Conservation (phyloP, 2,797 vertebrate species). For the Xenentodon cancila region DNA sequence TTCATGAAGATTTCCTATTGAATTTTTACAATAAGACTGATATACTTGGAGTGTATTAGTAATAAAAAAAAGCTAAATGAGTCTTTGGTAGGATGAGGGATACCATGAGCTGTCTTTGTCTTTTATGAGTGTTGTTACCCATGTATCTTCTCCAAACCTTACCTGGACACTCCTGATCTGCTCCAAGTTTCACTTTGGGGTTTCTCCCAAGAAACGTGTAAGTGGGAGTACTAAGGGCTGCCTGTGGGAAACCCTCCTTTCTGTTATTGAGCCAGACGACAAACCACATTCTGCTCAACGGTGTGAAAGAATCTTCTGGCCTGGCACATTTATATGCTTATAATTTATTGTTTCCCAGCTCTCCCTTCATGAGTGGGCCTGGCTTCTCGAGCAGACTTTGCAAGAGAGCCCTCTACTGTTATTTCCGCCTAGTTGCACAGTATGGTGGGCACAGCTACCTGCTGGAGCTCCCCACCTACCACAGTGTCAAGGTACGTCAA, state of each 20-base stretch:
- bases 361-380: conserved; percentile 77
- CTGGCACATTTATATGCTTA: neutral
- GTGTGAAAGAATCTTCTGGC: conserved; percentile 8
- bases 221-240: conserved; percentile 13
- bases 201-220: conserved; percentile 19
- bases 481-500: conserved; percentile 74
- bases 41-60: too few species aligned
- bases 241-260: conserved; percentile 7
- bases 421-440: conserved; percentile 68
- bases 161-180: neutral
- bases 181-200: conserved; percentile 10
- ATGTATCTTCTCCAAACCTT: neutral
- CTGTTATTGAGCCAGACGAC: conserved; percentile 12
- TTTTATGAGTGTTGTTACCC: conserved; percentile 1
- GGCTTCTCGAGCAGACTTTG: conserved; percentile 80
- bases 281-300: neutral
- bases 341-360: conserved; percentile 59
- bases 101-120: neutral
- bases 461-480: conserved; percentile 72
- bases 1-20: too few species aligned
- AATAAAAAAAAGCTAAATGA: too few species aligned
- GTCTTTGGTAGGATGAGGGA: neutral
- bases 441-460: conserved; percentile 64
- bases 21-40: too few species aligned
- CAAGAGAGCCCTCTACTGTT: conserved; percentile 80